These are phyloP conservation scores for Idaea straminata DNA, from an alignment of 2,888 invertebrate genomes.

Conservation along the genomic window DNA sequence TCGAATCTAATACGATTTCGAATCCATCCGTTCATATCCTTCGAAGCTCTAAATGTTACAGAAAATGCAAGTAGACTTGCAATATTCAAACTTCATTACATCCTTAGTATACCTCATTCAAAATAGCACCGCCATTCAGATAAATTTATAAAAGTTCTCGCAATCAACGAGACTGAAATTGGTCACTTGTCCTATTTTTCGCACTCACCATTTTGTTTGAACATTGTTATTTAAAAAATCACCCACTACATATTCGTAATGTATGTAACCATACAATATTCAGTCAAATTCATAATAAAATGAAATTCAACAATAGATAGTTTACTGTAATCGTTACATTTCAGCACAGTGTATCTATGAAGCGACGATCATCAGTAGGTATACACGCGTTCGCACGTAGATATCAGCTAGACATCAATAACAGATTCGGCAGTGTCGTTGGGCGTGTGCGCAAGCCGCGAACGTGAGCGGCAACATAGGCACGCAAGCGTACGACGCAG, in stretches of 20 bases:
- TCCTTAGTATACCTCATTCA: constrained; percentile 63
- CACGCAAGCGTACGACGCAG: constrained; percentile 6
- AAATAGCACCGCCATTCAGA: constrained; percentile 75
- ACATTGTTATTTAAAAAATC: not conserved
- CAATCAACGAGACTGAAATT: constrained; percentile 48
- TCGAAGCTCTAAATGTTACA: not conserved
- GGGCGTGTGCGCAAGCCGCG: not conserved
- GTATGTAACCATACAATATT: not conserved
- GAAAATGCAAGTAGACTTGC: constrained; percentile 48
- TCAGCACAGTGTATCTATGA: too few species aligned
- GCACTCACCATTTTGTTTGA: constrained; percentile 7
- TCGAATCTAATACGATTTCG: not conserved
- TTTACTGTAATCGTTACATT: not conserved
- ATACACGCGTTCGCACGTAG: not conserved
- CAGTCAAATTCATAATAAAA: not conserved
- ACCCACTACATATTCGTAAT: not conserved
- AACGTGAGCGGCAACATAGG: not conserved
- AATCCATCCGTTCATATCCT: not conserved
- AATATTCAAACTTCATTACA: constrained; percentile 45
- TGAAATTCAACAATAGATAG: not conserved
- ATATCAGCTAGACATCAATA: not conserved
- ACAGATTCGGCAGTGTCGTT: not conserved
- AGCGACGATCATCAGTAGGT: not conserved
- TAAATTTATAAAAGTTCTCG: constrained; percentile 42
- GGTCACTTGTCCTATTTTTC: constrained; percentile 36